These are phyloP conservation scores for Irena cyanogastra DNA, from an alignment of 2,113 vertebrate species.

Conservation along the genomic window DNA sequence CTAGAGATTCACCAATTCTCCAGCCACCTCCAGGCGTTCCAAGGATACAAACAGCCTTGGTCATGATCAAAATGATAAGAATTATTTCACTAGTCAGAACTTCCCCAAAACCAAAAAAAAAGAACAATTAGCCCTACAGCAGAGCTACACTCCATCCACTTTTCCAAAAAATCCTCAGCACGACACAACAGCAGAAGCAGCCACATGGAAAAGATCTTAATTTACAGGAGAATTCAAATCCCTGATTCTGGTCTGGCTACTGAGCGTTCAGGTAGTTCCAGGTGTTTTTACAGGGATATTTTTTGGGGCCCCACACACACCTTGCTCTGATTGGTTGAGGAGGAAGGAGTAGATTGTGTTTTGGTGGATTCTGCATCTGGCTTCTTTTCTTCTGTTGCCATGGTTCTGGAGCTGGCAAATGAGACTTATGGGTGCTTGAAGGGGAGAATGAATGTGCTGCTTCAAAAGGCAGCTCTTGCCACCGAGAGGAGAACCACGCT, in stretches of 20 bases:
- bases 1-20: neutral
- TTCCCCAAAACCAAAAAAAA: neutral
- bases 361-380: conserved; percentile 92
- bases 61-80: neutral
- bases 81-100: neutral
- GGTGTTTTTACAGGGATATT: neutral
- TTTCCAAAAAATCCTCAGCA: neutral
- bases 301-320: conserved; percentile 56
- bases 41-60: neutral
- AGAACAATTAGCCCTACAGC: neutral
- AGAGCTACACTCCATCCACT: neutral
- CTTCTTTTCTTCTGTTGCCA: conserved; percentile 99
- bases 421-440: conserved; percentile 27
- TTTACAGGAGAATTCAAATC: neutral
- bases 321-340: conserved; percentile 94
- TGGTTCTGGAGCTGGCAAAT: conserved; percentile 67
- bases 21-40: neutral
- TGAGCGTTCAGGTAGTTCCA: neutral
- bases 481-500: neutral
- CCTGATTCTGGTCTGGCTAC: neutral
- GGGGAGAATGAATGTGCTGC: conserved; percentile 5
- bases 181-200: neutral
- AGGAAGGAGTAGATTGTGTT: conserved; percentile 88
- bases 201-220: neutral
- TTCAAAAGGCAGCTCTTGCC: neutral